Conservation (phyloP, 2,113 vertebrate species). For the Urocynchramus pylzowi region DNA sequence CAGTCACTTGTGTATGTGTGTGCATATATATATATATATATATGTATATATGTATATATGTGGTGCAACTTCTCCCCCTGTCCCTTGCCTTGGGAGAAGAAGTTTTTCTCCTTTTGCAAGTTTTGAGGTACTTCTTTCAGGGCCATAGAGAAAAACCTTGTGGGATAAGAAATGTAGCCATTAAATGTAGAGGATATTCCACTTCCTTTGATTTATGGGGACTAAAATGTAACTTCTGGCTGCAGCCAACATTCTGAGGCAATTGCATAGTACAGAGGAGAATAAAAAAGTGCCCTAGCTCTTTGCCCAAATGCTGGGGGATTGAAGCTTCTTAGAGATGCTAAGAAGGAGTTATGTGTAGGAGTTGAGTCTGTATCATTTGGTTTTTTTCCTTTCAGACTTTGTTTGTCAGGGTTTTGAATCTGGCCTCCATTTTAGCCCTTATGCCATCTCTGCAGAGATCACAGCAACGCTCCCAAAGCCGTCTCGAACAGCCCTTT, state of each 20-base stretch:
- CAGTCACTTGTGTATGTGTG: background rate
- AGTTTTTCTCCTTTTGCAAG: background rate
- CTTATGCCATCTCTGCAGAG: background rate
- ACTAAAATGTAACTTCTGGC: background rate
- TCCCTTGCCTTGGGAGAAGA: background rate
- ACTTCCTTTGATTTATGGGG: conserved; percentile 17
- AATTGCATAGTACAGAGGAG: background rate
- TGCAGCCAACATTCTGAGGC: background rate
- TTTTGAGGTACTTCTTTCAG: conserved; percentile 29
- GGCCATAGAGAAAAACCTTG: background rate
- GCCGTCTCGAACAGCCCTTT: background rate
- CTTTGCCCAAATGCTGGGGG: background rate
- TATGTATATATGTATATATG: too few relatives aligned
- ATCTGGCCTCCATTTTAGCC: background rate
- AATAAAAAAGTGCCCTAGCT: background rate
- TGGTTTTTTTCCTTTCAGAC: background rate
- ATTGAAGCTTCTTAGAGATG: background rate
- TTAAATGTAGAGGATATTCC: background rate
- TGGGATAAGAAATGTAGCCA: background rate
- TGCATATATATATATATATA: background rate
- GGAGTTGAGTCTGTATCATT: background rate
- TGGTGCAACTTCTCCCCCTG: background rate
- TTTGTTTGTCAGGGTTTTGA: background rate
- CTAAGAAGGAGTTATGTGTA: too few relatives aligned
- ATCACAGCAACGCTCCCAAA: background rate